Base-by-base conservation (phyloP, 2,888 invertebrate species). In the Hemistola chrysoprasaria region DNA sequence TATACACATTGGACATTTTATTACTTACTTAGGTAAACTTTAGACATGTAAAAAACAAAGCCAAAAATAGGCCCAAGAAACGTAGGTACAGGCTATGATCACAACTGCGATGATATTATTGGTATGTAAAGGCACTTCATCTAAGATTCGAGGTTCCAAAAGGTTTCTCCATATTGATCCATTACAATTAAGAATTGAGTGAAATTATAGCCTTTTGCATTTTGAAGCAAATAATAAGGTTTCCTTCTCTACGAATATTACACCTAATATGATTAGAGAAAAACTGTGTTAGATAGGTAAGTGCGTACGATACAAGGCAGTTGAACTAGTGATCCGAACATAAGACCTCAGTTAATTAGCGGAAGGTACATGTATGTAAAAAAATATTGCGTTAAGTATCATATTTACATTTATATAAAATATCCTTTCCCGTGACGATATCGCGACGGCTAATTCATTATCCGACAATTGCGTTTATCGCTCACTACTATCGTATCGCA, bases 401-500 rank as follows among this genome's bases (percentile, higher is more conserved):
- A 64, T 74, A 76, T 78, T 71, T 73, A 78, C 74, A 75, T 56
- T 54, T 47, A 44, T 59, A 59, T 49, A 45, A 34, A 58, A 55
- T 49, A 42, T 34, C 43, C 29, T 51, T 51, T 53, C 48, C 40
- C 46, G 41, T 28, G 44, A 33, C 35, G 38, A 27, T 52, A 59
- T 53, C 42, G 40, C 31, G 43, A 27, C 26, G 23, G 38, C 25
- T 47, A 50, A 31, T 43, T 42, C 52, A 41, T 54, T 50, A 58
- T 56, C 44, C 45, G 47, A 52, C 50, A 46, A 40, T 36, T 51
- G 50, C 36, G 40, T 52, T 62, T 62, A 67, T 65, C 64, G 47
- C 42, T 23, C 49, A 54, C 58, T 65, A 65, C 45, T 21, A 42
- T 41, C 47, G 42, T 51, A 55, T 40, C 53, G 40, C 51, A 50